These are phyloP conservation scores for Pyrrhosoma nymphula DNA, from an alignment of 2,888 invertebrate species.

Conservation along the genomic window DNA sequence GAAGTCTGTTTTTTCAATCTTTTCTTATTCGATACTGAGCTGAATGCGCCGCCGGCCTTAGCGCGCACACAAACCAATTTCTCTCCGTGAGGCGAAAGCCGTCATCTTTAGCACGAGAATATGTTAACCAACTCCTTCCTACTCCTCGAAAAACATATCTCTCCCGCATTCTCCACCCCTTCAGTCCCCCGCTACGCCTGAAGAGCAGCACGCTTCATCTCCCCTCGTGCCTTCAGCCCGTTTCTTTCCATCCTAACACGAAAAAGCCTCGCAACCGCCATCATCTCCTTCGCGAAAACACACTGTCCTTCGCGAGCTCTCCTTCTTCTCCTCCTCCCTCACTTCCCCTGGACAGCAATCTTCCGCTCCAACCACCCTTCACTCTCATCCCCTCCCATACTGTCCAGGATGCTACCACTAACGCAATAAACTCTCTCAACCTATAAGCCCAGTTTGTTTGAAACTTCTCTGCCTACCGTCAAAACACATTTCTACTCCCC, in stretches of 20 bases:
- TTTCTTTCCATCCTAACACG: neutral
- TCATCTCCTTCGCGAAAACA: neutral
- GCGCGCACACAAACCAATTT: constrained; percentile 50
- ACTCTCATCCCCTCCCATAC: no score
- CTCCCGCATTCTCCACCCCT: neutral
- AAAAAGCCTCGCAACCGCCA: neutral
- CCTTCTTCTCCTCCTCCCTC: neutral
- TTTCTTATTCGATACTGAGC: neutral
- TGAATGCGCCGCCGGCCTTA: constrained; percentile 32
- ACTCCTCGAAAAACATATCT: neutral
- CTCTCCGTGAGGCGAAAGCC: constrained; percentile 27
- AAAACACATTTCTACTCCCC: no score
- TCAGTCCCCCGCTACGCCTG: neutral
- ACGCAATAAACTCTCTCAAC: no score
- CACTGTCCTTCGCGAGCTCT: neutral
- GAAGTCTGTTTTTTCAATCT: neutral
- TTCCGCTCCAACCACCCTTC: neutral
- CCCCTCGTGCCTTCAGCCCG: neutral
- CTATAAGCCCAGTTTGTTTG: no score
- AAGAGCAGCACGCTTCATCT: neutral
- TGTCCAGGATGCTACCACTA: no score
- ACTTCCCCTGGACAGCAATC: neutral
- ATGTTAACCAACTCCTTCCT: neutral
- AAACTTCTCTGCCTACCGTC: no score
- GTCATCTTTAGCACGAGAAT: constrained; percentile 48